Evolutionary conservation across 1,140 invertebrate species (phyloP).

Genomic region (Sycophila sp.): DNA sequence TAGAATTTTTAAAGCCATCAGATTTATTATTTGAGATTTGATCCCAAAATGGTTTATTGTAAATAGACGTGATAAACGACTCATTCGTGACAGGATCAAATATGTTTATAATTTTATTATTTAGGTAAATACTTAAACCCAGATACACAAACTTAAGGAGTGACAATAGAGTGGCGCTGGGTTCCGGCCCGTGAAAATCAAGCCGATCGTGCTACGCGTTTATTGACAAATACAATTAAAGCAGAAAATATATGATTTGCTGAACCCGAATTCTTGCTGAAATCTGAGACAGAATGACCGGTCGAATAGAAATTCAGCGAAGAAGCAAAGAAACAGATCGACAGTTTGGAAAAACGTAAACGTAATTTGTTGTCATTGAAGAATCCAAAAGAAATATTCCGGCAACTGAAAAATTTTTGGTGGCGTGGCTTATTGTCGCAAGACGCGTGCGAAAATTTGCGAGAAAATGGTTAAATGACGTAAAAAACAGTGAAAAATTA

Average conservation of each 20-base stretch:
- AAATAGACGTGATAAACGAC: too few relatives aligned
- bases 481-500: too few relatives aligned
- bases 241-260: background rate
- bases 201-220: background rate
- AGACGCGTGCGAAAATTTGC: background rate
- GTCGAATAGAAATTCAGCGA: background rate
- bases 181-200: background rate
- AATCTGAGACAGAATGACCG: background rate
- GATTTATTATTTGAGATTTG: too few relatives aligned
- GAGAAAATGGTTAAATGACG: background rate
- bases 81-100: too few relatives aligned
- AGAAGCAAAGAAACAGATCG: background rate
- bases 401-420: background rate
- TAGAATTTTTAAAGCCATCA: too few relatives aligned
- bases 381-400: background rate
- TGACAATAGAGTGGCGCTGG: conserved; percentile 16
- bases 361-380: background rate
- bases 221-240: background rate
- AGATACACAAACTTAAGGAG: too few relatives aligned
- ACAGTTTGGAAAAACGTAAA: background rate
- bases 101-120: too few relatives aligned
- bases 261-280: background rate
- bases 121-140: too few relatives aligned
- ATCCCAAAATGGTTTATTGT: too few relatives aligned
- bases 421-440: background rate